Conservation (phyloP, 2,797 vertebrate species). For the Lagodon rhomboides region DNA sequence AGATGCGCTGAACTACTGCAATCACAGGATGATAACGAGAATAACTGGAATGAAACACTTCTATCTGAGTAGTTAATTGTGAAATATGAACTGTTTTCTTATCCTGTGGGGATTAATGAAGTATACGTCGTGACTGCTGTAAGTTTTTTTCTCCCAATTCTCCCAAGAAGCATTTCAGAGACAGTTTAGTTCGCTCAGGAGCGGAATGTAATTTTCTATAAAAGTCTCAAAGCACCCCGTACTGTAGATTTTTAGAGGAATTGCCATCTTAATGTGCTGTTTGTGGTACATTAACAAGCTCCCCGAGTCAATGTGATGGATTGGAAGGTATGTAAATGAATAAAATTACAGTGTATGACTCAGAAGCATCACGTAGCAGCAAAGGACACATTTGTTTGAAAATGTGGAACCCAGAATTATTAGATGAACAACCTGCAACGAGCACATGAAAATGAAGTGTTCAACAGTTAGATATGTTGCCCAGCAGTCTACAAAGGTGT, state of each 20-base stretch:
- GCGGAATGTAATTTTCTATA: not conserved
- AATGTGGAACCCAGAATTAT: not conserved
- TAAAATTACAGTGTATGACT: not conserved
- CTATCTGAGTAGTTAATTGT: not conserved
- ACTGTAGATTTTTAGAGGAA: not conserved
- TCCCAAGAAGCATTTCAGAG: not conserved
- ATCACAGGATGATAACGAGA: not conserved
- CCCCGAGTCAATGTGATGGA: not conserved
- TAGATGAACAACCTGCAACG: not conserved
- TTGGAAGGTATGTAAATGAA: not conserved
- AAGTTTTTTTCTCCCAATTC: not conserved
- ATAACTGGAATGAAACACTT: not conserved
- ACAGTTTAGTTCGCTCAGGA: not conserved
- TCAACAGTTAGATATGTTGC: slow-evolving; percentile 23
- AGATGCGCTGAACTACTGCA: not conserved
- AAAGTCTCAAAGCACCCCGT: not conserved
- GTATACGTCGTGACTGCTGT: not conserved
- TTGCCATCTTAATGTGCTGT: not conserved
- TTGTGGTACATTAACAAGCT: not conserved
- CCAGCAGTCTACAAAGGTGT: slow-evolving; percentile 23
- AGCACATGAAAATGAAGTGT: not conserved
- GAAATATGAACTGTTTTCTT: not conserved
- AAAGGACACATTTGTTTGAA: not conserved
- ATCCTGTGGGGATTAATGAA: not conserved
- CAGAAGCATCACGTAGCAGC: not conserved